phyloP scores from a whole-genome alignment of 2,113 vertebrate species.

The Cochlearius cochlearius region DNA sequence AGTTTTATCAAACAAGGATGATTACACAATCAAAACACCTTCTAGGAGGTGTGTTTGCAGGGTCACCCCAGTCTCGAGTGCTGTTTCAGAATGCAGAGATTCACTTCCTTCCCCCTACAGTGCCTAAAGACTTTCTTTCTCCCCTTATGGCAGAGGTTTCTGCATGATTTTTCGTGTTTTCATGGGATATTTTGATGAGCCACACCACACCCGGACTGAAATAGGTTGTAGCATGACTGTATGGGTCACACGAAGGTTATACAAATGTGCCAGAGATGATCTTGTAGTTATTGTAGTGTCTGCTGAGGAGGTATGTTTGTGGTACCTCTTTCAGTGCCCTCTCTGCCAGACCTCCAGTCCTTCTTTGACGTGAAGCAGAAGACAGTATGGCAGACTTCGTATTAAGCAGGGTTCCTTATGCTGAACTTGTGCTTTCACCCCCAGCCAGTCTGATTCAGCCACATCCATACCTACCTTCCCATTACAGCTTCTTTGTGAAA shows the following conservation, averaged over 20 bases:
- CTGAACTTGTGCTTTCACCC: not conserved
- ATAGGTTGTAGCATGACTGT: too few relatives aligned
- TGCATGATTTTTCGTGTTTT: not conserved
- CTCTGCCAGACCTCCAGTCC: not conserved
- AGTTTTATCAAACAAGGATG: not conserved
- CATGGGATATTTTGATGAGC: not conserved
- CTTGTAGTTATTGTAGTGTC: not conserved
- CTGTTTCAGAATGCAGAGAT: not conserved
- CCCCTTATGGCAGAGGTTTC: not conserved
- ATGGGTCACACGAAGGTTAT: rapidly evolving
- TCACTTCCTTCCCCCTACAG: not conserved
- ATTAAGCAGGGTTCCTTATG: not conserved
- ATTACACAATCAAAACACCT: not conserved
- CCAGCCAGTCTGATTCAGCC: not conserved
- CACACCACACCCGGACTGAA: not conserved
- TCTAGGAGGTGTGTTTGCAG: not conserved
- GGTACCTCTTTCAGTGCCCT: not conserved
- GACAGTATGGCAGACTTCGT: not conserved
- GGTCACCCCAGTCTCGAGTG: rapidly evolving
- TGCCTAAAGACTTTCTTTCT: not conserved
- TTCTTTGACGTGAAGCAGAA: not conserved
- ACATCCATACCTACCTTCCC: not conserved
- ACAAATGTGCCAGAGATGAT: not conserved
- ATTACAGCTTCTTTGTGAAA: not conserved
- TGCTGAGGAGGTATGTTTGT: not conserved